Evolutionary conservation across 2,888 invertebrate genomes (phyloP).

Genomic region (Volucella bombylans): DNA sequence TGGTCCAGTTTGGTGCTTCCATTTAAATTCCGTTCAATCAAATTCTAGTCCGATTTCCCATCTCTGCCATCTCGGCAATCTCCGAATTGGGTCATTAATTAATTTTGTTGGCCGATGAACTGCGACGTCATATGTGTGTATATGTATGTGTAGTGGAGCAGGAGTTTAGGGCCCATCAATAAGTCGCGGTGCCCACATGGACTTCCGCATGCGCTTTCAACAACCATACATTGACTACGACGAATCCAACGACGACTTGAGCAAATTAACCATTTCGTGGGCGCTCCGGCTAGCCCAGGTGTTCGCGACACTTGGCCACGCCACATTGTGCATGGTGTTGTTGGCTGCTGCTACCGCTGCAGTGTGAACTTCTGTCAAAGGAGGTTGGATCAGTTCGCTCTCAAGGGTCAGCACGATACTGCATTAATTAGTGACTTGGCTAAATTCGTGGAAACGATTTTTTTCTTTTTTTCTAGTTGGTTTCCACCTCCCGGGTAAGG

Average conservation of each 20-base stretch:
- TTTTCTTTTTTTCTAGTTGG: neutral
- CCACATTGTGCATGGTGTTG: constrained; percentile 48
- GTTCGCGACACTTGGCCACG: constrained; percentile 66
- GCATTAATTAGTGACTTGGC: constrained; percentile 69
- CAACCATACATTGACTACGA: neutral
- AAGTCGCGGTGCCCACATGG: constrained; percentile 54
- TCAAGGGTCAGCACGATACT: constrained; percentile 72
- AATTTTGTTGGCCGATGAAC: constrained; percentile 50
- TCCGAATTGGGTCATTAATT: constrained; percentile 63
- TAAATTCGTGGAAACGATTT: constrained; percentile 65
- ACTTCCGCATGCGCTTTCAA: constrained; percentile 59
- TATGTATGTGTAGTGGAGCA: neutral
- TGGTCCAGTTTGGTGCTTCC: constrained; percentile 12
- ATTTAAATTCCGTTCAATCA: constrained; percentile 62
- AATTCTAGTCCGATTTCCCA: constrained; percentile 48
- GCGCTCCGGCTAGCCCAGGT: constrained; percentile 61
- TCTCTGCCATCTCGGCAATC: constrained; percentile 4
- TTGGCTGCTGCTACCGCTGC: constrained; percentile 8
- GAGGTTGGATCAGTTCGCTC: constrained; percentile 70
- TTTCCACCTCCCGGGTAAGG: constrained; percentile 9
- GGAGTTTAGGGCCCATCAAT: constrained; percentile 34
- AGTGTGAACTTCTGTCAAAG: constrained; percentile 73
- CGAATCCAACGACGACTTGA: constrained; percentile 14
- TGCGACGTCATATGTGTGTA: neutral
- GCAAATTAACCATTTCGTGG: constrained; percentile 61